phyloP scores from a whole-genome alignment of 2,113 vertebrate species.

The Labeo rohita region DNA sequence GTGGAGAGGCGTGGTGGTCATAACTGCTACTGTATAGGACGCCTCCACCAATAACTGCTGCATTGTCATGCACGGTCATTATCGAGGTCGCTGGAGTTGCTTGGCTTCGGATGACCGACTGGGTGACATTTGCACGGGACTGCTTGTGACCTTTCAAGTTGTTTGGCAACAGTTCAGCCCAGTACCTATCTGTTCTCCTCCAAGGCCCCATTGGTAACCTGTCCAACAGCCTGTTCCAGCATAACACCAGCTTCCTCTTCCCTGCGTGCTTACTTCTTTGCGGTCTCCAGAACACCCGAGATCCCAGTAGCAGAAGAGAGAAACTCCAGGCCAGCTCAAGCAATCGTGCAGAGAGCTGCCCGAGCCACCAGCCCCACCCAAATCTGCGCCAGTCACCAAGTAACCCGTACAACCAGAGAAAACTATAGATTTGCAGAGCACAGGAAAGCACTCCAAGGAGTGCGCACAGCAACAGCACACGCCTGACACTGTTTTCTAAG shows the following conservation, averaged over 20 bases:
- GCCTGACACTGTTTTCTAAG: slow-evolving; percentile 54
- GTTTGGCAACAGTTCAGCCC: slow-evolving; percentile 81
- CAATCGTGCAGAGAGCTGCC: slow-evolving; percentile 85
- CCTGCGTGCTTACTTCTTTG: slow-evolving; percentile 46
- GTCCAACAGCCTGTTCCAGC: slow-evolving; percentile 78
- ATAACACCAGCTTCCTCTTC: slow-evolving; percentile 49
- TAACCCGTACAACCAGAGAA: slow-evolving; percentile 85
- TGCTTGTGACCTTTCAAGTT: slow-evolving; percentile 71
- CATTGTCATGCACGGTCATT: slow-evolving; percentile 62
- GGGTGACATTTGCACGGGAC: slow-evolving; percentile 68
- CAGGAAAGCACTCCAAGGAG: slow-evolving; percentile 80
- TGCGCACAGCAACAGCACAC: slow-evolving; percentile 67
- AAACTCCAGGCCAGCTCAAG: slow-evolving; percentile 81
- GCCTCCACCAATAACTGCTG: slow-evolving; percentile 54
- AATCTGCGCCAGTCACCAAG: slow-evolving; percentile 79
- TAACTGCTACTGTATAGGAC: slow-evolving; percentile 48
- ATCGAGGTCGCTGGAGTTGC: slow-evolving; percentile 58
- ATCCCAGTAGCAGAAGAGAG: slow-evolving; percentile 77
- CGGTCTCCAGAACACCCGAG: slow-evolving; percentile 70
- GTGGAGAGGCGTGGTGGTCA: slow-evolving; percentile 59
- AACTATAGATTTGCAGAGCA: slow-evolving; percentile 80
- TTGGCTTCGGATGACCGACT: slow-evolving; percentile 73
- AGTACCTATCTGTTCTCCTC: slow-evolving; percentile 61
- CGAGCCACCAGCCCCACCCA: slow-evolving; percentile 84
- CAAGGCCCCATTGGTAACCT: slow-evolving; percentile 72